Evolutionary conservation across 2,888 invertebrate genomes (phyloP), one percentile per base, ranked within the genome.

Genomic region (Aphrophora alni): DNA sequence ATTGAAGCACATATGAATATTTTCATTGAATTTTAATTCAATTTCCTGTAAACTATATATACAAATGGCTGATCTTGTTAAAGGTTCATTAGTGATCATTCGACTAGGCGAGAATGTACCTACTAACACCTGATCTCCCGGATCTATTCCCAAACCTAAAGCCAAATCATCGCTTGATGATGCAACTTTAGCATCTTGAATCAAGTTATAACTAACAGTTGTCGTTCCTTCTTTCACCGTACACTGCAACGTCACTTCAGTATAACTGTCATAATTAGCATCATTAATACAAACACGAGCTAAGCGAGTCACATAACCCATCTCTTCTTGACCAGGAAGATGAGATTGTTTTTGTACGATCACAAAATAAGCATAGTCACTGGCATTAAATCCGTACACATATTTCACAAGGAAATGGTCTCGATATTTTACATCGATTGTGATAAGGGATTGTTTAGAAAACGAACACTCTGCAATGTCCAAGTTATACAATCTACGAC

Each of bases 1-100:
- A 89, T 97, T 96, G 88, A 98, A 98, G 89, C 99, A 99, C 93
- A 97, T 95, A 88, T 98, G 97, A 86, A 98, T 97, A 89, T 98
- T 99, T 88, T 97, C 96, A 87, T 96, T 96, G 89, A 99, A 99
- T 88, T 95, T 95, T 84, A 94, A 93, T 88, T 97, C 96, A 86
- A 98, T 96, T 84, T 96, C 95, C 86, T 95, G 93, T 83, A 99
- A 90, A 81, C 97, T 95, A 89, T 95, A 99, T 73, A 98, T 92
- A 89, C 99, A 99, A 86, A 99, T 90, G 0, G 98, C 98, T 1
- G 98, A 97, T 84, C 94, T 93, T 33, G 92, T 88, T 86, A 93
- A 92, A 0, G 96, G 95, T 86, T 96, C 95, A 89, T 95, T 95
- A 80, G 94, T 93, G 85, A 98, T 97, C 84, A 95, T 95, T 87